These are phyloP conservation scores for Chirona hameri DNA, from an alignment of 2,888 invertebrate genomes.

Conservation along the genomic window DNA sequence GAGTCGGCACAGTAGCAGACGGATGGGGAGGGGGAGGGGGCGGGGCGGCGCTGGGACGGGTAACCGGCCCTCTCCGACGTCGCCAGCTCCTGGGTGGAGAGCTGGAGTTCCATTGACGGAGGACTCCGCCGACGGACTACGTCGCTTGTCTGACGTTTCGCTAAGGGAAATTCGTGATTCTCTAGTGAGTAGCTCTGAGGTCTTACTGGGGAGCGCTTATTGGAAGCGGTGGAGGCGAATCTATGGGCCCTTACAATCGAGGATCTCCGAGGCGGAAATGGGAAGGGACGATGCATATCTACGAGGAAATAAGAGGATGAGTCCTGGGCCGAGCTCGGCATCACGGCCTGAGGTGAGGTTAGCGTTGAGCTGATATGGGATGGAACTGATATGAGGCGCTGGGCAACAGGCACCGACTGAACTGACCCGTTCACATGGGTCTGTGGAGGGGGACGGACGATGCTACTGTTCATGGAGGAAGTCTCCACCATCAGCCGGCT, in stretches of 20 bases:
- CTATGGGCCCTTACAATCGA: neutral
- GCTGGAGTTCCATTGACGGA: neutral
- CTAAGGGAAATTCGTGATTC: no score
- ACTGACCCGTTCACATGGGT: neutral
- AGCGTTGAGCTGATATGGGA: neutral
- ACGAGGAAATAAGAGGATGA: neutral
- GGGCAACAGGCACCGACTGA: neutral
- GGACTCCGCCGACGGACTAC: neutral
- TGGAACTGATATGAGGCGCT: neutral
- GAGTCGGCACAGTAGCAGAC: constrained; percentile 4
- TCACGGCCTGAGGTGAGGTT: neutral
- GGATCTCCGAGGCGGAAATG: neutral
- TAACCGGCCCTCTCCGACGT: neutral
- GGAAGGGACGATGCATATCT: neutral
- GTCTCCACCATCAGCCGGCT: neutral
- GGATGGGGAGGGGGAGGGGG: neutral
- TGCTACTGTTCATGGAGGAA: neutral
- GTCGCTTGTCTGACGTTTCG: no score
- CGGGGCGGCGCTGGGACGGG: neutral
- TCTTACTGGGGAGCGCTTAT: neutral
- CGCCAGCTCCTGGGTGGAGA: neutral
- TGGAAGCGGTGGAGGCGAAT: neutral
- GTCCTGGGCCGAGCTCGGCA: neutral
- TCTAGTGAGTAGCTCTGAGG: neutral
- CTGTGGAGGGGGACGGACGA: neutral